Base-by-base conservation (phyloP, 2,888 invertebrate genomes). In the Drosophila birchii region DNA sequence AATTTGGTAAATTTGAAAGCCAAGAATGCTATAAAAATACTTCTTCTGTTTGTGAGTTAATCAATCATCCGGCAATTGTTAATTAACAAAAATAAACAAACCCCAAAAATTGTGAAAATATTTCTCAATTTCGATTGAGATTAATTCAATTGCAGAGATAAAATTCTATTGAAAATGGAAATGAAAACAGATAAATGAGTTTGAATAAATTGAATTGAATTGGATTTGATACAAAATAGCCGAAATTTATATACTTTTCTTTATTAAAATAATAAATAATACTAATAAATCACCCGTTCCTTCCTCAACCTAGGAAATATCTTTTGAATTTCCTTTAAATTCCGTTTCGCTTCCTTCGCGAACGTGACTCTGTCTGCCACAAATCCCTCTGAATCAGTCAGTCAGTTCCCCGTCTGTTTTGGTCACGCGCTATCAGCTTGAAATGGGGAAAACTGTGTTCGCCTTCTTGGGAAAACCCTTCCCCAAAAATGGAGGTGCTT, bases 401-500 rank as follows among this genome's bases (percentile, higher is more conserved):
- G 1, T 29, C 29, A 4, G 26, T 26, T n/a, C 26, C 29, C 29
- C 34, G 20, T 66, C 47, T 41, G 41, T 67, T 43, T 5, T 68
- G 68, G 68, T 67, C 68, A 68, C 68, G 68, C 68, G 56, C 68
- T 39, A 68, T 68, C 56, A 36, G 56, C 41, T 56, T n/a, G 20
- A 53, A 66, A 53, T 66, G 51, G 63, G 63, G 43, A 51, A 51
- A 61, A 51, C 43, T 20, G 26, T 20, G 26, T 69, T 41, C 6
- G 54, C 54, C 64, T 67, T 54, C 29, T 64, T 64, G 32, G 45
- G 39, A 29, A 64, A 66, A 43, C 56, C 55, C 56, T 51, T 67
- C 39, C 38, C 47, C 56, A 5, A 41, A 41, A 23, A 23, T 49
- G 36, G 56, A 49, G 68, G 41, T 11, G 49, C 57, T 61, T 72